Percentiles rank a stretch among this genome's conserved stretches.
phyloP scores from a whole-genome alignment of 1,140 invertebrate species.

The Platyscapa corneri region DNA sequence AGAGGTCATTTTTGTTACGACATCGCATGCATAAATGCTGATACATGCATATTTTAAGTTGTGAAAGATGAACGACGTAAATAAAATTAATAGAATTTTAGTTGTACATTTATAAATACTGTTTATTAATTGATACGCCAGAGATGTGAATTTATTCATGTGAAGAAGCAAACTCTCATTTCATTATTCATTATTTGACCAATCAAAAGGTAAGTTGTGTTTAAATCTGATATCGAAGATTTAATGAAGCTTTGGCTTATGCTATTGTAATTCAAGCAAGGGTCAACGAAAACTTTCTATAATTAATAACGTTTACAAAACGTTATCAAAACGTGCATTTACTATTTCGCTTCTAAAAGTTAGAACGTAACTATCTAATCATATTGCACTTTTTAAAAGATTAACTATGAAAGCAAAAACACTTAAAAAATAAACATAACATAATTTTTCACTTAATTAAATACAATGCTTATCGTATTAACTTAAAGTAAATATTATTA shows the following conservation, averaged over 20 bases:
- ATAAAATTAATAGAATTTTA: conserved; percentile 10
- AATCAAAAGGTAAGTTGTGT: conserved; percentile 3
- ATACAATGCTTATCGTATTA: neutral
- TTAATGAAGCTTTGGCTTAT: neutral
- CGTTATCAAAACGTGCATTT: too few relatives aligned
- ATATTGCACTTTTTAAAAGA: too few relatives aligned
- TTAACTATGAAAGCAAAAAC: too few relatives aligned
- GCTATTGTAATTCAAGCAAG: neutral
- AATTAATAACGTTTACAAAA: conserved; percentile 1
- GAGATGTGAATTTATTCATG: conserved; percentile 13
- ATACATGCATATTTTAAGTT: neutral
- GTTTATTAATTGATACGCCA: conserved; percentile 20
- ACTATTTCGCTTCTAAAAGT: neutral
- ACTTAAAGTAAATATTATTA: too few relatives aligned
- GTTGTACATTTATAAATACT: neutral
- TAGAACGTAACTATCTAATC: neutral
- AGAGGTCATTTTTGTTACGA: too few relatives aligned
- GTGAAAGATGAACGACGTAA: neutral
- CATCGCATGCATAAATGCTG: neutral
- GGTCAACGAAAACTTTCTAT: neutral
- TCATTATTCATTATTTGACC: too few relatives aligned
- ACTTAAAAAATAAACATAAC: too few relatives aligned
- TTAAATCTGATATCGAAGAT: neutral
- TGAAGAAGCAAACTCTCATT: too few relatives aligned
- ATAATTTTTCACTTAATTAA: too few relatives aligned